Conservation (phyloP, 2,113 vertebrate species). For the Centropristis striata region DNA sequence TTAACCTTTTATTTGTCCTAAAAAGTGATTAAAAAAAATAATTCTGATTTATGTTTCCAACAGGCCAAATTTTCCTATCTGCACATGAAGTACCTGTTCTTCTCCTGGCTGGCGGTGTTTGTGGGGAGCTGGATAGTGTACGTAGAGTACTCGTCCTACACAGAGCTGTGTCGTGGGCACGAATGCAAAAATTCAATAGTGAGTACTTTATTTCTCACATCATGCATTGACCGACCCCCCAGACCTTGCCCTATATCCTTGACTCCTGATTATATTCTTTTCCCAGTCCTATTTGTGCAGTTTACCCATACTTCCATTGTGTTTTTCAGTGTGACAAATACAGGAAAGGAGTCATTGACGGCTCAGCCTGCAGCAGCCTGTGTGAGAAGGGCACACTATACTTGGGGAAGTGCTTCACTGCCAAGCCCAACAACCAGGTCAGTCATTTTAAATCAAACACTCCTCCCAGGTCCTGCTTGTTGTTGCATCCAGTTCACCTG, state of each 20-base stretch:
- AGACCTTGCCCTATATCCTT: neutral
- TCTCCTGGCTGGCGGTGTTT: constrained; percentile 96
- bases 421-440: constrained; percentile 94
- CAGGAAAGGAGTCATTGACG: constrained; percentile 94
- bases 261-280: neutral
- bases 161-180: constrained; percentile 95
- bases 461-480: neutral
- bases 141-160: constrained; percentile 95
- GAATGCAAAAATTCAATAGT: constrained; percentile 97
- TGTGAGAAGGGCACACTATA: constrained; percentile 95
- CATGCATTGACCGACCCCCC: neutral
- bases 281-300: neutral
- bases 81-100: constrained; percentile 96
- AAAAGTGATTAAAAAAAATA: neutral
- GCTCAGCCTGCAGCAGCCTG: constrained; percentile 95
- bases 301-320: constrained; percentile 30
- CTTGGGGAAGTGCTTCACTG: constrained; percentile 95
- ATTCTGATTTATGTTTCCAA: constrained; percentile 19
- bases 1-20: neutral
- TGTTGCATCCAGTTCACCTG: neutral
- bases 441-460: neutral
- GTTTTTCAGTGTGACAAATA: constrained; percentile 94
- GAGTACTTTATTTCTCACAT: constrained; percentile 76
- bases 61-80: constrained; percentile 94
- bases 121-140: constrained; percentile 98